phyloP scores from a whole-genome alignment of 1,140 invertebrate species.

The Goniozus legneri region DNA sequence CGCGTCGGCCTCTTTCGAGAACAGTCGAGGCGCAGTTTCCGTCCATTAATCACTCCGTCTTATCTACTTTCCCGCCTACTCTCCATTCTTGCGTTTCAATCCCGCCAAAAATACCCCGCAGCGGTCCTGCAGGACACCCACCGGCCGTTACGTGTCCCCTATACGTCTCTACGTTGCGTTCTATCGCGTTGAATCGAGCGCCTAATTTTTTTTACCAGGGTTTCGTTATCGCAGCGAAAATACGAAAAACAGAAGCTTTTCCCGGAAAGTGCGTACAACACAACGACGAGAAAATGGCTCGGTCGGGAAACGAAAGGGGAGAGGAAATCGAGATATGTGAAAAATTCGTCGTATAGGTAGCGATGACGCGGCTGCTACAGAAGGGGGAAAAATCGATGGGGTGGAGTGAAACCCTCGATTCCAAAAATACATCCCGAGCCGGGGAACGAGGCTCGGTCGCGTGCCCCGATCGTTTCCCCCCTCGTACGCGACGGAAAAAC shows the following conservation, averaged over 20 bases:
- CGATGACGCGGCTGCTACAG: too few relatives aligned
- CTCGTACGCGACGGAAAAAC: constrained; percentile 15
- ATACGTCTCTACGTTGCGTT: too few relatives aligned
- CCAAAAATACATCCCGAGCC: constrained; percentile 25
- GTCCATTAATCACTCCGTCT: constrained; percentile 36
- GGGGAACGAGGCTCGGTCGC: constrained; percentile 6
- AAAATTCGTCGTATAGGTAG: too few relatives aligned
- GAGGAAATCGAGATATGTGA: background rate
- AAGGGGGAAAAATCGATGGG: too few relatives aligned
- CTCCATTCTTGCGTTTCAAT: constrained; percentile 16
- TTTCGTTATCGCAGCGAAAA: too few relatives aligned
- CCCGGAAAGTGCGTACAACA: too few relatives aligned
- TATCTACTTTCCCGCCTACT: constrained; percentile 28
- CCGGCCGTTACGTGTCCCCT: too few relatives aligned
- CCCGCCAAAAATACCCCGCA: constrained; percentile 23
- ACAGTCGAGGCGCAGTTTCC: constrained; percentile 14
- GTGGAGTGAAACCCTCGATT: constrained; percentile 6
- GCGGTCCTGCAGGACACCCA: constrained; percentile 8
- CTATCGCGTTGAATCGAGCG: too few relatives aligned
- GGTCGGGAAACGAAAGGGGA: background rate
- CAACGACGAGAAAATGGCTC: too few relatives aligned
- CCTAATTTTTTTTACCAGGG: too few relatives aligned
- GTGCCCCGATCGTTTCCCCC: constrained; percentile 7
- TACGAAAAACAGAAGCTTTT: too few relatives aligned
- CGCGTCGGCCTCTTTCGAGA: background rate